A percentile compares a stretch with the other conserved stretches of the same genome.
phyloP scores from a whole-genome alignment of 2,113 vertebrate species.

The Sebastes fasciatus region DNA sequence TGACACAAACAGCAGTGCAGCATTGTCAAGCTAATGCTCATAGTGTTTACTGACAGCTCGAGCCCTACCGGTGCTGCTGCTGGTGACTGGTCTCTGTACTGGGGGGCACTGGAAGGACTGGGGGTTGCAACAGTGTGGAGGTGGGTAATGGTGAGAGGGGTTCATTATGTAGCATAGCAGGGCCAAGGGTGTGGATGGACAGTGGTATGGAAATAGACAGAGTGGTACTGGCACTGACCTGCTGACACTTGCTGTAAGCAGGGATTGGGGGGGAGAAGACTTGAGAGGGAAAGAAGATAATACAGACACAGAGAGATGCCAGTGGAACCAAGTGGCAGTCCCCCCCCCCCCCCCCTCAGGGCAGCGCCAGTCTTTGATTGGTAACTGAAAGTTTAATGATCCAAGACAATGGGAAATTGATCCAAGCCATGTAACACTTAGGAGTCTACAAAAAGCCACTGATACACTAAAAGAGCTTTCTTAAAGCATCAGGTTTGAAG shows the following conservation, averaged over 20 bases:
- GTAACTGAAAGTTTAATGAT: too few species aligned
- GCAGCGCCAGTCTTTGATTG: not conserved
- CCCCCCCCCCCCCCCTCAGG: not conserved
- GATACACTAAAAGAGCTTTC: not conserved
- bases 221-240: slow-evolving; percentile 12
- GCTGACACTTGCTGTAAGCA: not conserved
- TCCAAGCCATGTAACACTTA: not conserved
- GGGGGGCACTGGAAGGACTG: not conserved
- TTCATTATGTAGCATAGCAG: slow-evolving; percentile 12
- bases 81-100: not conserved
- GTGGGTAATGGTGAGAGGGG: slow-evolving; percentile 4
- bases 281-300: not conserved
- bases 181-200: slow-evolving; percentile 16
- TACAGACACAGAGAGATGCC: not conserved
- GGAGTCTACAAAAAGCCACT: not conserved
- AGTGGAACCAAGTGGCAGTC: not conserved
- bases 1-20: slow-evolving; percentile 8
- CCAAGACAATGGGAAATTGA: not conserved
- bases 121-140: not conserved
- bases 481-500: not conserved
- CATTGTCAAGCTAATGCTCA: slow-evolving; percentile 20
- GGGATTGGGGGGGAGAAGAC: not conserved
- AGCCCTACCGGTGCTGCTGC: slow-evolving; percentile 13
- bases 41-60: slow-evolving; percentile 16
- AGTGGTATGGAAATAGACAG: slow-evolving; percentile 10